Evolutionary conservation across 2,797 vertebrate genomes (phyloP), one percentile per base, ranked within the genome.

Genomic region (Muscicapa comitata): DNA sequence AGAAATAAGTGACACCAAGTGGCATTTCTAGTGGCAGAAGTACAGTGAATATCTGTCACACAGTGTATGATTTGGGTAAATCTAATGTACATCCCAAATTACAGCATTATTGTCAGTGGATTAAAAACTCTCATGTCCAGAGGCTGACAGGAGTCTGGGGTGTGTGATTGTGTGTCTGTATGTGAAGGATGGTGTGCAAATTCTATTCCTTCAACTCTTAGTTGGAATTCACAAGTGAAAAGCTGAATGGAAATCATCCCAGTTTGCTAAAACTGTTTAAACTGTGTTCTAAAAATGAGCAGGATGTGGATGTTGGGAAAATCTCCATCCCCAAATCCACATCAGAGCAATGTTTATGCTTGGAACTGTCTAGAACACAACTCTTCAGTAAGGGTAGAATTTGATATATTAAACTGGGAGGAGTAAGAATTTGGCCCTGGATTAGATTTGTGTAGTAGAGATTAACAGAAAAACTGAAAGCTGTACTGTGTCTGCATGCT

Each of bases 121-220:
- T 75, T 81, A 48, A 80, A 74, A 68, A n/a, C 12, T 67, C 17
- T 16, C 4, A 12, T 19, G 16, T 89, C 31, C 54, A 48, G 53
- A 79, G 48, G 35, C 61, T 72, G 75, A n/a, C 28, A n/a, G 58
- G 35, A 91, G 21, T 13, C 17, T 3, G 6, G 17, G 6, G 13
- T 2, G 24, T 45, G 16, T 3, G 0, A 47, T 6, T 42, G 1
- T 40, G 17, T 66, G 23, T 54, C 57, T 54, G 37, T 2, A 3
- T 5, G 26, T 11, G 25, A 15, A 61, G 23, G 13, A 42, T 35
- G 28, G 20, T 8, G 48, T 68, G 11, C 9, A 35, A 21, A 24
- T 65, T 55, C 16, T 58, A 5, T 37, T 79, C 14, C 19, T 79
- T 71, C 55, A 54, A 1, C 16, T 48, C 25, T 13, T 61, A 17